Evolutionary conservation across 2,113 vertebrate genomes (phyloP).

Genomic region (Dromas ardeola): DNA sequence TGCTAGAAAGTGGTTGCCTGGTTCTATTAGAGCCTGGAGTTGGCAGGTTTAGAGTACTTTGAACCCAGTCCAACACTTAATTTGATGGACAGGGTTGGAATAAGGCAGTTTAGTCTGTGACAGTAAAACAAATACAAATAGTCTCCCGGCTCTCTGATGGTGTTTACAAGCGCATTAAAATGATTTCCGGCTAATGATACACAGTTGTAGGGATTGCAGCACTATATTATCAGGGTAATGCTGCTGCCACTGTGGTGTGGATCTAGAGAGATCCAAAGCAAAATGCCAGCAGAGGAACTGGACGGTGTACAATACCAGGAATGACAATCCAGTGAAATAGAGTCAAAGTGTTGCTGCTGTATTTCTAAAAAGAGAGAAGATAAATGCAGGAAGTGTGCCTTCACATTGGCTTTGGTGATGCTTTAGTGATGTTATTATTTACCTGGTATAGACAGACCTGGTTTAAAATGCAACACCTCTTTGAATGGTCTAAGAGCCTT

Average conservation of each 20-base stretch:
- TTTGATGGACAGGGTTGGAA: constrained; percentile 68
- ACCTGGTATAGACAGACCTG: not conserved
- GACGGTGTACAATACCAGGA: not conserved
- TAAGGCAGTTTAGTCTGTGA: constrained; percentile 44
- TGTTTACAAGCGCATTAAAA: constrained; percentile 71
- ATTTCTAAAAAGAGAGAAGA: not conserved
- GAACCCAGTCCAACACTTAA: constrained; percentile 63
- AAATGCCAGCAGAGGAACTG: constrained; percentile 11
- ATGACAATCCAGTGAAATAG: not conserved
- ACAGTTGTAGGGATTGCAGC: constrained; percentile 31
- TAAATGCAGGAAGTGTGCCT: not conserved
- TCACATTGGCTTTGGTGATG: not conserved
- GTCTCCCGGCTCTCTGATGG: constrained; percentile 40
- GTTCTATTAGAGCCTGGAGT: constrained; percentile 47
- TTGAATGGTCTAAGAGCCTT: not conserved
- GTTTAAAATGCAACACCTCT: not conserved
- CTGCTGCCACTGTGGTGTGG: not conserved
- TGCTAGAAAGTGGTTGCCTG: constrained; percentile 35
- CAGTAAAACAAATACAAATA: constrained; percentile 66
- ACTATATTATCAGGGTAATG: constrained; percentile 39
- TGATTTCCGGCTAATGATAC: constrained; percentile 56
- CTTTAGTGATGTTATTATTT: not conserved
- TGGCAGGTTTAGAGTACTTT: constrained; percentile 59
- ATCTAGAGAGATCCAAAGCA: not conserved
- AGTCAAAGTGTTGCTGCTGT: not conserved